A percentile compares a stretch with the other conserved stretches of the same genome.
Evolutionary conservation across 2,888 invertebrate species (phyloP).

Genomic region (Poecilobothrus nobilitatus): DNA sequence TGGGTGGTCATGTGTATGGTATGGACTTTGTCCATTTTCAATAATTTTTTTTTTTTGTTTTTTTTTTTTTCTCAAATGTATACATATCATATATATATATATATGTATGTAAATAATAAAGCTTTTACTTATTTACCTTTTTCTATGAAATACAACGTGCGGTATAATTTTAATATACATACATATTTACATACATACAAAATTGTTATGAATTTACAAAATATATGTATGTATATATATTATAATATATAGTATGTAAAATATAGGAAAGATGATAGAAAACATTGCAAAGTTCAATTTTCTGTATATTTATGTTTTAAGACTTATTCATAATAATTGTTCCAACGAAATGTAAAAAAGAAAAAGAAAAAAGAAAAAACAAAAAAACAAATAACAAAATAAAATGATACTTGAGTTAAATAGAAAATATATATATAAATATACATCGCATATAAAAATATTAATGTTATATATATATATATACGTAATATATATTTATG

Average conservation of each 20-base stretch:
- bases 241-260: not conserved
- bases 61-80: too few relatives aligned
- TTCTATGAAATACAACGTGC: too few relatives aligned
- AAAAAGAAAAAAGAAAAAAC: too few relatives aligned
- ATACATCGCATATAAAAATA: not conserved
- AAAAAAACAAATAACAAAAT: too few relatives aligned
- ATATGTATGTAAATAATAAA: too few relatives aligned
- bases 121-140: too few relatives aligned
- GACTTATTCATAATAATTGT: conserved; percentile 6
- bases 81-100: too few relatives aligned
- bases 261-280: not conserved
- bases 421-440: not conserved
- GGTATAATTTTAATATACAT: not conserved
- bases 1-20: conserved; percentile 15
- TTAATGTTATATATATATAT: too few relatives aligned
- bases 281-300: not conserved
- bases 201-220: not conserved
- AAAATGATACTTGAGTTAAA: not conserved
- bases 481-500: too few relatives aligned
- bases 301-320: not conserved
- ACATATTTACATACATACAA: not conserved
- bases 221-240: not conserved
- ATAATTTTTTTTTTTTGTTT: too few relatives aligned
- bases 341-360: not conserved
- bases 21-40: conserved; percentile 22